These are phyloP conservation scores for Tauraco erythrolophus DNA, from an alignment of 2,113 vertebrate genomes.

Conservation along the genomic window DNA sequence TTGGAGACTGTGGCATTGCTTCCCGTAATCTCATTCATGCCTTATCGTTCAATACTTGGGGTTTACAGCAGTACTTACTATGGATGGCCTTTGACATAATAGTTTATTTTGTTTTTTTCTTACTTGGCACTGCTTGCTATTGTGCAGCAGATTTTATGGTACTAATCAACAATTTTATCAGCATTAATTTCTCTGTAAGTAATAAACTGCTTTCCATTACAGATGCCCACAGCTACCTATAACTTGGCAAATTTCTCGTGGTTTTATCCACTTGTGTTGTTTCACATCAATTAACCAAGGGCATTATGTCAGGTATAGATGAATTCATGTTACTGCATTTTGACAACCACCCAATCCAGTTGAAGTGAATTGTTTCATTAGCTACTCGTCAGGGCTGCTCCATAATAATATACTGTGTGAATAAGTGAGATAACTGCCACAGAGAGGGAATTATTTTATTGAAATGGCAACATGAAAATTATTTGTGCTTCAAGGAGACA, in stretches of 20 bases:
- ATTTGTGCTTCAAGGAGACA: constrained; percentile 41
- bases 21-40: not conserved
- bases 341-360: constrained; percentile 11
- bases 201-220: constrained; percentile 1
- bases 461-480: constrained; percentile 58
- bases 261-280: constrained; percentile 23
- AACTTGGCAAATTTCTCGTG: constrained; percentile 11
- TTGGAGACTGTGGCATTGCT: not conserved
- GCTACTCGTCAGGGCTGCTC: constrained; percentile 15
- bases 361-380: constrained; percentile 57
- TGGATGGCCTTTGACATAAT: not conserved
- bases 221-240: constrained; percentile 20
- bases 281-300: constrained; percentile 53
- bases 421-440: not conserved
- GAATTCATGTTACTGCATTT: constrained; percentile 15
- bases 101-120: constrained; percentile 33
- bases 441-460: constrained; percentile 34
- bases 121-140: constrained; percentile 41
- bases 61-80: not conserved
- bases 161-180: constrained; percentile 4
- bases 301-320: constrained; percentile 15
- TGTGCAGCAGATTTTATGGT: not conserved
- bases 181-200: not conserved
- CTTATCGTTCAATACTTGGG: not conserved
- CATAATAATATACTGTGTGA: constrained; percentile 6